Percentiles rank a stretch among this genome's conserved stretches.
These are phyloP conservation scores for Diarsia mendica DNA, from an alignment of 2,888 invertebrate genomes.

Conservation along the genomic window DNA sequence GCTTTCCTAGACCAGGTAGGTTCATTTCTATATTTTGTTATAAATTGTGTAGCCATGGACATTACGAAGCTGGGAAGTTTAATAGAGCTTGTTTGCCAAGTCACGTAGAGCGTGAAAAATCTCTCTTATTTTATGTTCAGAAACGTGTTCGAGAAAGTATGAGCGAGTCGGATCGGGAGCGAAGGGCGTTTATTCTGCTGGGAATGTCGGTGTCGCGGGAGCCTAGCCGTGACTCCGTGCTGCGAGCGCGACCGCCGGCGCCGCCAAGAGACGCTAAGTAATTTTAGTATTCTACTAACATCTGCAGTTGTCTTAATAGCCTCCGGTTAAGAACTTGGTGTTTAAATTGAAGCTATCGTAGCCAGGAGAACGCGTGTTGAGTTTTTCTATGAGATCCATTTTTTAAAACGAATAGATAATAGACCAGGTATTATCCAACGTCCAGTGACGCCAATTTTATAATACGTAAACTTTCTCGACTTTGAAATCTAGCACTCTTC, in stretches of 20 bases:
- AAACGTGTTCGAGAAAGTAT: slow-evolving; percentile 81
- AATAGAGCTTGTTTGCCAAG: slow-evolving; percentile 65
- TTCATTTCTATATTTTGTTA: slow-evolving; percentile 56
- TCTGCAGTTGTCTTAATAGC: slow-evolving; percentile 18
- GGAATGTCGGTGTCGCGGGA: slow-evolving; percentile 85
- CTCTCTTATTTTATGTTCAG: slow-evolving; percentile 72
- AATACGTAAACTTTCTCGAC: too few species aligned
- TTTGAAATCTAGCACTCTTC: background rate
- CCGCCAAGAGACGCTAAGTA: slow-evolving; percentile 85
- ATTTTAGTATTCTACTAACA: slow-evolving; percentile 35
- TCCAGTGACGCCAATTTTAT: background rate
- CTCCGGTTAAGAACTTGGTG: background rate
- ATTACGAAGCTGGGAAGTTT: slow-evolving; percentile 53
- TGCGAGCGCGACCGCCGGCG: slow-evolving; percentile 80
- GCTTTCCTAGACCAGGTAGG: slow-evolving; percentile 85
- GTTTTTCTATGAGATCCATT: background rate
- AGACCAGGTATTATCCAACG: too few species aligned
- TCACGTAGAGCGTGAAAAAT: slow-evolving; percentile 68
- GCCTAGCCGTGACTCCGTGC: slow-evolving; percentile 84
- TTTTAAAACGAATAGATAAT: background rate
- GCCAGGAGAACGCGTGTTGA: background rate
- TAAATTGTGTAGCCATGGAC: slow-evolving; percentile 57
- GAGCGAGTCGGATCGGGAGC: slow-evolving; percentile 85
- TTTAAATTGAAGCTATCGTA: background rate
- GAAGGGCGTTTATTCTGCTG: slow-evolving; percentile 83